Base-by-base conservation (phyloP, 2,113 vertebrate genomes). In the Apteryx mantelli region DNA sequence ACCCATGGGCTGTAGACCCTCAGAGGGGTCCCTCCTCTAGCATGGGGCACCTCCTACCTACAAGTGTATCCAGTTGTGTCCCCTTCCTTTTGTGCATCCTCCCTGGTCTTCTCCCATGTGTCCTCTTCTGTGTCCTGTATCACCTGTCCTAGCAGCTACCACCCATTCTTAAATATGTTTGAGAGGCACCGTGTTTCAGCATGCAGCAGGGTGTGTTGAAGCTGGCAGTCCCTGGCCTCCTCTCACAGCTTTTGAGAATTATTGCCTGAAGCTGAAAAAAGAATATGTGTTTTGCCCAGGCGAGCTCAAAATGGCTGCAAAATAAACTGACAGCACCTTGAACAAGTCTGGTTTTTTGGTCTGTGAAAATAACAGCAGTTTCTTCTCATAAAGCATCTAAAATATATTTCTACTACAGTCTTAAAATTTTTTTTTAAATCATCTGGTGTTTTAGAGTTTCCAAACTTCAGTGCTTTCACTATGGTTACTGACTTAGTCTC, bases 1-100 rank as follows among this genome's bases (percentile, higher is more conserved):
- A 25, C 36, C 28, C 1, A 0, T 0, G 56, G 2, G 25, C 38
- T 2, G 0, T 50, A 53, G 24, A 4, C 44, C 12, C 19, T 34
- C 15, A 22, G 30, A 75, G 48, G 22, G 13, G 10, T 6, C 16
- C 53, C 14, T 63, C 68, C 8, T 13, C 20, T 15, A 32, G 48
- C 16, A 80, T 7, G 7, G 11, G 44, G 8, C 0, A 1, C 13
- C 4, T 21, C 34, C 66, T 61, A 17, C 25, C 52, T 25, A 18
- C 13, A 6, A 0, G 1, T 2, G 1, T 32, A 14, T 78, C n/a
- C n/a, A 21, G 40, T 7, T 50, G 1, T 15, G 30, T 50, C 76
- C 28, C 16, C 55, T 58, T n/a, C 15, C 5, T 50, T 34, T 36
- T 32, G 2, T 58, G 30, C 30, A 58, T 58, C 18, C 30, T 58